Base-by-base conservation (phyloP, 2,888 invertebrate genomes). In the Latrodectus hesperus region DNA sequence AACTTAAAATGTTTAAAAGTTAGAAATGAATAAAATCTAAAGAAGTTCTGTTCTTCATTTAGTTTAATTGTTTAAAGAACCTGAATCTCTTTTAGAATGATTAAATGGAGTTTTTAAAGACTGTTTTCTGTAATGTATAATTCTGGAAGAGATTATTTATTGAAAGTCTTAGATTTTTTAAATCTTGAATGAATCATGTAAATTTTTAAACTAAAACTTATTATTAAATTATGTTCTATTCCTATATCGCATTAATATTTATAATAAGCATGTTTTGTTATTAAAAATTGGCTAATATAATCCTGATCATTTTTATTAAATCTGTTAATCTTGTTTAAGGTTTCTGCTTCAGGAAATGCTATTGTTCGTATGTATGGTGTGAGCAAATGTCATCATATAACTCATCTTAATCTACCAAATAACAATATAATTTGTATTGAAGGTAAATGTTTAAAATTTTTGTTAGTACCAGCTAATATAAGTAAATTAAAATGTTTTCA, bases 361-460 rank as follows among this genome's bases (percentile, higher is more conserved):
- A 93, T 98, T 78, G 93, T 96, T 70, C 95, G 97, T 84, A 97
- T 98, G 97, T 96, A 96, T 92, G 96, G 96, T 84, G 95, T 98
- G 53, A 95, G 96, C 89, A 94, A 96, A 78, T 93, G 98, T 88
- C 95, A 95, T 90, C 95, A 95, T 91, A 93, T 98, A 80, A 95
- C 96, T 65, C 95, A 95, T 68, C 93, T 98, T 89, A 96, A 97
- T 92, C 94, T 98, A 72, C 96, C 97, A 90, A 95, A 96, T 92
- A 98, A 98, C 93, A 96, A 96, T 77, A 96, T 98, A 90, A 93
- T 97, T 71, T 96, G 96, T 84, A 97, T 98, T 91, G 98, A 98
- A 92, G 98, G 92, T 92, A 91, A 90, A 84, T 89, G 49, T 16
- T 16, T 60, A 38, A 38, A 6, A 38, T 6, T 38, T 38, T 4